These are phyloP conservation scores for Stigmatopora argus DNA, from an alignment of 2,113 vertebrate genomes.

Conservation along the genomic window DNA sequence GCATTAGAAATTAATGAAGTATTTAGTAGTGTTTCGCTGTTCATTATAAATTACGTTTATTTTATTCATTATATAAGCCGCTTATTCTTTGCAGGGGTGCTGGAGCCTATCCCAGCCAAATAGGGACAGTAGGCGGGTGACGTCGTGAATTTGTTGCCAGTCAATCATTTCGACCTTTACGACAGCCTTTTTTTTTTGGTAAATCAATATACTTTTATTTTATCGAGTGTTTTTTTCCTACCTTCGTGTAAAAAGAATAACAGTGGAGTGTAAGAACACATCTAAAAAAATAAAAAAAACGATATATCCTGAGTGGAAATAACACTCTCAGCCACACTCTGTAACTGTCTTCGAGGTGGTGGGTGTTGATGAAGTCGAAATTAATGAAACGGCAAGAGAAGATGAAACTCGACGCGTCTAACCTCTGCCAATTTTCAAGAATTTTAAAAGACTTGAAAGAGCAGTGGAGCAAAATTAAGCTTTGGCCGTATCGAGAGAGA, in stretches of 20 bases:
- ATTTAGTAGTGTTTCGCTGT: too few relatives aligned
- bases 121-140: too few relatives aligned
- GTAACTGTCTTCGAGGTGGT: conserved; percentile 28
- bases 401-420: conserved; percentile 12
- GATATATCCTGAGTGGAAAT: conserved; percentile 26
- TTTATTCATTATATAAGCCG: too few relatives aligned
- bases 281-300: conserved; percentile 17
- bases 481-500: not conserved
- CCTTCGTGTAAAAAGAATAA: not conserved
- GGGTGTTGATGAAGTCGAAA: conserved; percentile 33
- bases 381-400: conserved; percentile 24
- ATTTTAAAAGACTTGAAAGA: conserved; percentile 2
- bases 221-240: not conserved
- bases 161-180: not conserved
- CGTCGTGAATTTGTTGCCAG: too few relatives aligned
- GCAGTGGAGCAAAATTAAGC: not conserved
- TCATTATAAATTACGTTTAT: too few relatives aligned
- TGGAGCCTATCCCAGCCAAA: too few relatives aligned
- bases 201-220: too few relatives aligned
- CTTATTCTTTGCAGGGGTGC: too few relatives aligned
- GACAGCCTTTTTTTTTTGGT: not conserved
- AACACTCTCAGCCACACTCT: conserved; percentile 23
- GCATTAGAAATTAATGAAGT: too few relatives aligned
- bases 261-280: conserved; percentile 18
- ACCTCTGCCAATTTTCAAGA: conserved; percentile 12